Evolutionary conservation across 2,888 invertebrate species (phyloP), one percentile per base, ranked within the genome.

Genomic region (Siphlonurus alternatus): DNA sequence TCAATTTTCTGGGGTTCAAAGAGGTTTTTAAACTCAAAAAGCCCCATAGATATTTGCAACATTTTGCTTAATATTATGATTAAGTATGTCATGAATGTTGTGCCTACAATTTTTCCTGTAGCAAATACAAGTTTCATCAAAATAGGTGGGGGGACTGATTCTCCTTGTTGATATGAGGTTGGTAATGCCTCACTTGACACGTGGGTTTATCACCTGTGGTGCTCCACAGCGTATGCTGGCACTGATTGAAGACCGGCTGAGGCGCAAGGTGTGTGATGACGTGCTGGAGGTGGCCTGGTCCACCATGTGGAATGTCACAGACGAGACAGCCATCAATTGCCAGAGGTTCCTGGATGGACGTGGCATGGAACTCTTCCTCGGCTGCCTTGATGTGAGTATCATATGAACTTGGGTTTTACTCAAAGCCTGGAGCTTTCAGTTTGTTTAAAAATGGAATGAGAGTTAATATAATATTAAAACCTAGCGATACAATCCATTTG

Each of bases 231-330:
- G 84, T 77, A 95, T 98, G 93, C 77, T 97, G 71, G 83, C 84
- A 70, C 80, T 97, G 70, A 95, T 98, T 67, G 82, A 85, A 64
- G 87, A 89, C 72, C 85, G 94, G 62, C 79, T 94, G 66, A 82
- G 84, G 65, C 80, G 85, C 53, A 82, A 82, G 65, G 78, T 88
- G 54, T 95, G 93, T 73, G 97, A 98, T 75, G 97, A 98, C 75
- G 93, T 96, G 20, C 82, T 98, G 78, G 96, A 97, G 78, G 93
- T 95, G 19, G 93, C 96, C 2, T 98, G 98, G 98, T 95, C 95
- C 65, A 94, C 95, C n/a, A 90, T 98, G 89, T 98, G 97, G 97
- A 98, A 97, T 77, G 90, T 92, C 69, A 89, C 91, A 38, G 97
- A 98, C 75, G 97, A 98, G 79, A 97, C 96, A 15, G 91, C 95